Evolutionary conservation across 2,797 vertebrate species (phyloP), one percentile per base, ranked within the genome.

Genomic region (Sebastes minor): DNA sequence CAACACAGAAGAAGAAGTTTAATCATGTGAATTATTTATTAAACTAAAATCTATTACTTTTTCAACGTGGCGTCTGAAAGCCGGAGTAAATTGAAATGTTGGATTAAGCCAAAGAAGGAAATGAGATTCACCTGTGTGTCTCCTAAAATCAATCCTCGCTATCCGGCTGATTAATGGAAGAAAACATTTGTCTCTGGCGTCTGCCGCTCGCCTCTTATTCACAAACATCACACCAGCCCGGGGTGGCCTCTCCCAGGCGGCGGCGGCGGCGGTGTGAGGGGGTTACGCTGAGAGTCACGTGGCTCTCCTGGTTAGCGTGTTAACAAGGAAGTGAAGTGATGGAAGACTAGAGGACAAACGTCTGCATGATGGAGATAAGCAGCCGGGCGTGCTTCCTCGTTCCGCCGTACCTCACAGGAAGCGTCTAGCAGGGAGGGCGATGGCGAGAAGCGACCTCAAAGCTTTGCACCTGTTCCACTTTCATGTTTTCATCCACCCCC

Each of bases 11-110:
- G 73, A 32, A 33, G 55, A 56, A 22, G 68, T 92, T 86, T 87
- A 91, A 92, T 93, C 87, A 89, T 75, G 61, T 90, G 83, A 92
- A 91, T 92, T 88, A 92, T 94, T 93, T 85, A 92, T 87, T 74
- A 42, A 38, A 57, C 63, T 74, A 85, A 89, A 87, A 90, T 88
- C 82, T 77, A 89, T 92, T 86, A 87, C 85, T 76, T 86, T 46
- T 81, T 59, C 13, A 12, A 84, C 38, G 79, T 8, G 35, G 52
- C 8, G 61, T 69, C 83, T 75, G 84, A 82, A 73, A 85, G 86
- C 62, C 0, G 16, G 68, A 78, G 72, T 74, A 85, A 88, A 91
- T 87, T 89, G 67, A 91, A 92, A 83, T 76, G 81, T 85, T 88
- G 79, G 79, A 90, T 87, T 86, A 89, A 79, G 71, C 74, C 56